Conservation (phyloP, 53 echinoderm and acorn worm species). For the Paracentrotus lividus region DNA sequence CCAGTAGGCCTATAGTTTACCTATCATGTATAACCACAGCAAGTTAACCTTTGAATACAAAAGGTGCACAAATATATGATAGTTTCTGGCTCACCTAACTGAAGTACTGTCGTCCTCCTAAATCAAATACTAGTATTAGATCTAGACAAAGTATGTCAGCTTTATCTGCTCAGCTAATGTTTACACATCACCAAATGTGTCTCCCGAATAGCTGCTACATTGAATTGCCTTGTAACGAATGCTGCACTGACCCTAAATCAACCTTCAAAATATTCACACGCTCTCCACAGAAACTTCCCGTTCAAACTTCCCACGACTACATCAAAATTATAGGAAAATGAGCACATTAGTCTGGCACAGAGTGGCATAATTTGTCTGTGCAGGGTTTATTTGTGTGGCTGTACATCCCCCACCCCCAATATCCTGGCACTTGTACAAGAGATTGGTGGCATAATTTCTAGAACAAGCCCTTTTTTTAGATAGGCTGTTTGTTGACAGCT, state of each 20-base stretch:
- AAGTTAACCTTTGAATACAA: too few species aligned
- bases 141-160: too few species aligned
- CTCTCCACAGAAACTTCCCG: not conserved
- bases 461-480: too few species aligned
- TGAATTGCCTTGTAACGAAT: not conserved
- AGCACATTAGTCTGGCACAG: not conserved
- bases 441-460: too few species aligned
- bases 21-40: too few species aligned
- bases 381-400: not conserved
- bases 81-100: too few species aligned
- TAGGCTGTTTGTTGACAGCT: too few species aligned
- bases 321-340: not conserved
- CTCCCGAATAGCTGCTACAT: not conserved
- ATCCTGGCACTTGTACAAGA: not conserved
- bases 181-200: not conserved
- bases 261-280: not conserved
- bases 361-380: too few species aligned
- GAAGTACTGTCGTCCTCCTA: too few species aligned
- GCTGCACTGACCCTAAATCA: not conserved
- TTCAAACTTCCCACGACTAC: not conserved
- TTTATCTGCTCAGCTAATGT: not conserved
- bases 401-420: not conserved
- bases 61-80: too few species aligned
- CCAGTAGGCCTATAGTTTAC: too few species aligned
- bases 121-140: too few species aligned